phyloP scores from a whole-genome alignment of 2,888 invertebrate genomes.

The Watsonalla binaria region DNA sequence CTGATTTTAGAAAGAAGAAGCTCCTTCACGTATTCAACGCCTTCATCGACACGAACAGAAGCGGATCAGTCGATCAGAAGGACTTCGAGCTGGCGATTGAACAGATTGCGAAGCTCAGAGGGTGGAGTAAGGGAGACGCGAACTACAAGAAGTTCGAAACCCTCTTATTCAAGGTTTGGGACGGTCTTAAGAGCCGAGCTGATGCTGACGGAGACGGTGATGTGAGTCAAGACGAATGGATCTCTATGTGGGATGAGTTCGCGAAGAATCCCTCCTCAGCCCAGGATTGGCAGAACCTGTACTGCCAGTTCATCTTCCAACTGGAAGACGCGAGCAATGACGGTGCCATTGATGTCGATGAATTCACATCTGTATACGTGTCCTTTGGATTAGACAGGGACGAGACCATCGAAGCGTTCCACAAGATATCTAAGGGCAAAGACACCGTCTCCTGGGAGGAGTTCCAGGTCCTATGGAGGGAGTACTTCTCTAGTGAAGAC shows the following conservation, averaged over 20 bases:
- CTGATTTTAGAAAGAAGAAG: slow-evolving; percentile 93
- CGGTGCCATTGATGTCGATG: slow-evolving; percentile 85
- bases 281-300: slow-evolving; percentile 89
- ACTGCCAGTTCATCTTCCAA: slow-evolving; percentile 93
- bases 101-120: slow-evolving; percentile 88
- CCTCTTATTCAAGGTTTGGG: slow-evolving; percentile 89
- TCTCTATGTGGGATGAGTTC: slow-evolving; percentile 90
- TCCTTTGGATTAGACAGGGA: slow-evolving; percentile 86
- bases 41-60: slow-evolving; percentile 93
- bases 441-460: slow-evolving; percentile 85
- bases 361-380: slow-evolving; percentile 89
- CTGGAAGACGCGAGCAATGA: slow-evolving; percentile 92
- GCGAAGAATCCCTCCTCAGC: slow-evolving; percentile 85
- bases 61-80: slow-evolving; percentile 91
- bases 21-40: slow-evolving; percentile 90
- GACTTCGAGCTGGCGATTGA: slow-evolving; percentile 92
- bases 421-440: slow-evolving; percentile 87
- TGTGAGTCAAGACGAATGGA: slow-evolving; percentile 93
- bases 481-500: slow-evolving; percentile 91
- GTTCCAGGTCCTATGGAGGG: slow-evolving; percentile 89
- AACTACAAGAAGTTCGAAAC: slow-evolving; percentile 86
- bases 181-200: slow-evolving; percentile 87
- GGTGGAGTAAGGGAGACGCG: slow-evolving; percentile 85
- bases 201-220: slow-evolving; percentile 91
- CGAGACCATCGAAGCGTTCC: slow-evolving; percentile 87